Percentiles rank a stretch among this genome's conserved stretches.
phyloP scores from a whole-genome alignment of 2,113 vertebrate genomes.

The Microcebus murinus region DNA sequence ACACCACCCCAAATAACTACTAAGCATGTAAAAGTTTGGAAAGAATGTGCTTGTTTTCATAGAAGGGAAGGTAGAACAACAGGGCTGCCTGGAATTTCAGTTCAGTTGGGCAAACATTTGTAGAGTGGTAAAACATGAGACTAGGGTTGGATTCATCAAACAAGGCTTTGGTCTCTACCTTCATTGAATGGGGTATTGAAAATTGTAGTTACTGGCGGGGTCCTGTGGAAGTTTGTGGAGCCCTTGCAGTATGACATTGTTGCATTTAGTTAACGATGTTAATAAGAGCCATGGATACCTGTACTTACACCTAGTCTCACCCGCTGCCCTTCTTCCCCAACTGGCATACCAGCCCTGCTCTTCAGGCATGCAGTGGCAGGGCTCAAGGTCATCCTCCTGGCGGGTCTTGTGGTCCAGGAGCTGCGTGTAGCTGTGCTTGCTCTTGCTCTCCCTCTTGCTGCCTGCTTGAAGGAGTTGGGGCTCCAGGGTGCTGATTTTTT shows the following conservation, averaged over 20 bases:
- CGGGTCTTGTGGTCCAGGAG: constrained; percentile 51
- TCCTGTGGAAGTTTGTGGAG: not conserved
- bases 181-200: not conserved
- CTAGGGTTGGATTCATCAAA: not conserved
- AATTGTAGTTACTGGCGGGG: not conserved
- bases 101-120: not conserved
- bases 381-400: constrained; percentile 66
- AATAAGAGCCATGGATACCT: not conserved
- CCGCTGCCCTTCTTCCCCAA: not conserved
- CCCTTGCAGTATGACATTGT: not conserved
- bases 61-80: not conserved
- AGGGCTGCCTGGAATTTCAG: not conserved
- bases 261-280: not conserved
- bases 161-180: not conserved
- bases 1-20: not conserved
- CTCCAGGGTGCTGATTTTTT: constrained; percentile 82
- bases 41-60: not conserved
- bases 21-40: not conserved
- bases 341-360: not conserved
- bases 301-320: not conserved
- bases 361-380: constrained; percentile 41
- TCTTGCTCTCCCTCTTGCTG: not conserved
- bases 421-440: constrained; percentile 36
- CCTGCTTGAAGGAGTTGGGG: constrained; percentile 82
- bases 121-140: not conserved